Base-by-base conservation (phyloP, 2,113 vertebrate species). In the Urocynchramus pylzowi region DNA sequence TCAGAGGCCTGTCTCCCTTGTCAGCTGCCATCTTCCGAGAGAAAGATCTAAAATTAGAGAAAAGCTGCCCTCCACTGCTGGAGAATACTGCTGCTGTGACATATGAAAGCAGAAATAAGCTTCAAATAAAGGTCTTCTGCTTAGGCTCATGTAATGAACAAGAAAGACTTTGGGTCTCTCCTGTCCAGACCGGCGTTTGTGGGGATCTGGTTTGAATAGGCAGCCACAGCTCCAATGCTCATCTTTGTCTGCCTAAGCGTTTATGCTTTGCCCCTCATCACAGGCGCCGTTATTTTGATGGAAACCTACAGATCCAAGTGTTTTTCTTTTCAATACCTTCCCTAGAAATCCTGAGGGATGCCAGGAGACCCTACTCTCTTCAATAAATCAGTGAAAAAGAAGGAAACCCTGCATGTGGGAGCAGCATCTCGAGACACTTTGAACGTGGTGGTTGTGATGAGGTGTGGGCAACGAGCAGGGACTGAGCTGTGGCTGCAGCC, bases 21-120 rank as follows among this genome's bases (percentile, higher is more conserved):
- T 97, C 96, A 98, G 93, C 93, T 96, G 74, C 95, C 93, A 82
- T 96, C 92, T 94, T 88, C 95, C 14, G 57, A 95, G 90, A 89
- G 97, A 91, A 97, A 96, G 95, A 97, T 80, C 84, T 94, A 88
- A 97, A 97, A 86, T 93, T 95, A 95, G 82, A 89, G 92, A 96
- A 90, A 95, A 96, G 94, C 97, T 97, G 93, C 97, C 93, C 97
- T 97, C 90, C 95, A 92, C 94, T 94, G 94, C 89, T 94, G 83
- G 95, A 88, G 71, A 89, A 89, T 74, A 95, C 95, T 75, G 96
- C 93, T 96, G 95, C 95, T 95, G 92, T 91, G 95, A 95, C 87
- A 94, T 81, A 81, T 84, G 71, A 97, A 95, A 96, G 93, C 75
- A 84, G 59, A 61, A 92, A 89, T 78, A 78, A 77, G 79, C 92